A percentile compares a stretch with the other conserved stretches of the same genome.
Conservation (phyloP, 1,140 invertebrate species). For the Polypedilum pembai region DNA sequence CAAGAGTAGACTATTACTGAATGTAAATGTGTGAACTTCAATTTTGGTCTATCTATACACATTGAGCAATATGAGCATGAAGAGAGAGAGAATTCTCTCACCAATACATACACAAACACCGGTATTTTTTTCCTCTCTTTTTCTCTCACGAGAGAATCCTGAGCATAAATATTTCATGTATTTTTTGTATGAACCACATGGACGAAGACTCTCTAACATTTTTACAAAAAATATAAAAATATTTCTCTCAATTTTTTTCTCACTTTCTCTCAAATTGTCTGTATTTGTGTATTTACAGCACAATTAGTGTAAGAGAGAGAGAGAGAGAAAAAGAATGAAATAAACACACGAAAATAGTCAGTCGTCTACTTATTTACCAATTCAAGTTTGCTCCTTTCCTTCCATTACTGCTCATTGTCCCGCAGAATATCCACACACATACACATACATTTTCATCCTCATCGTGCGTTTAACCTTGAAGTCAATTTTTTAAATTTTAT, state of each 20-base stretch:
- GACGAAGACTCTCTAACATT: neutral
- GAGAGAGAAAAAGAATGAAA: neutral
- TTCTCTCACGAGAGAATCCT: neutral
- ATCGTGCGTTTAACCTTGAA: constrained; percentile 18
- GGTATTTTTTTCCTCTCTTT: neutral
- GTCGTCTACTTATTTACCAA: neutral
- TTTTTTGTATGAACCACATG: neutral
- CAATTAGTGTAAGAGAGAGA: neutral
- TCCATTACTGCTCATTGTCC: neutral
- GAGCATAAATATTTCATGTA: constrained; percentile 7
- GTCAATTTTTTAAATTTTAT: constrained; percentile 20
- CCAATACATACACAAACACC: neutral
- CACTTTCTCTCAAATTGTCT: neutral
- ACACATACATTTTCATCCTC: neutral
- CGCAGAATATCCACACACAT: neutral
- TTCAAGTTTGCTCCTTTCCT: constrained; percentile 1
- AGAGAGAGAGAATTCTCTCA: neutral
- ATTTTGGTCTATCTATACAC: too few relatives aligned
- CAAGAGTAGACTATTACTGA: constrained; percentile 7
- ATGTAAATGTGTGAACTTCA: neutral
- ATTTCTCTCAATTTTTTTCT: neutral
- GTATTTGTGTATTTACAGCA: neutral
- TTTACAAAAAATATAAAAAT: neutral
- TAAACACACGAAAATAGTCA: constrained; percentile 1
- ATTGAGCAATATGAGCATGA: neutral